Percentiles rank a stretch among this genome's conserved stretches.
These are phyloP conservation scores for Malthinus flaveolus DNA, from an alignment of 2,888 invertebrate genomes.

Conservation along the genomic window DNA sequence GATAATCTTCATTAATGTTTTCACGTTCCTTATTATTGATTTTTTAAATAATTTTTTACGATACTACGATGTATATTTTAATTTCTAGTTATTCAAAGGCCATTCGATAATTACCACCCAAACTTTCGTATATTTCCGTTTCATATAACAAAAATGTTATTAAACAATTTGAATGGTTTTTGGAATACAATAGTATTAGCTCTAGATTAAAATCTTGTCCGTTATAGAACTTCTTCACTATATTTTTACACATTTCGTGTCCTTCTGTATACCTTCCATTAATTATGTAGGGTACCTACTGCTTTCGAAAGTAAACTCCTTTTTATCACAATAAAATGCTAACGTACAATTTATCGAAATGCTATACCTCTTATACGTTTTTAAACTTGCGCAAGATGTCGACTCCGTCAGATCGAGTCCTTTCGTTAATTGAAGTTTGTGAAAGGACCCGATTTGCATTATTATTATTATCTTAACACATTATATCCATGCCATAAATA, in stretches of 20 bases:
- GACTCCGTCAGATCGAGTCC: not conserved
- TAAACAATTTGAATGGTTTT: not conserved
- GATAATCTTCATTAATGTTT: not conserved
- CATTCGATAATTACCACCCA: not conserved
- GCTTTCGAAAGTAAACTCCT: constrained; percentile 1
- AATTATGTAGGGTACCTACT: constrained; percentile 4
- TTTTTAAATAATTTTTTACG: not conserved
- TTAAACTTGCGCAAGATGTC: too few species aligned
- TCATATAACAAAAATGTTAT: not conserved
- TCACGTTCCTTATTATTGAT: not conserved
- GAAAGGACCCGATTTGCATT: constrained; percentile 16
- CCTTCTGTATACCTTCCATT: constrained; percentile 6
- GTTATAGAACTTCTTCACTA: constrained; percentile 3
- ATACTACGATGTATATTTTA: not conserved
- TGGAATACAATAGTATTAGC: not conserved
- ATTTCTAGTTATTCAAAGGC: too few species aligned
- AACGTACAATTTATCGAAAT: too few species aligned
- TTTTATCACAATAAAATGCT: not conserved
- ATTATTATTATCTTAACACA: not conserved
- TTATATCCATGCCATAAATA: not conserved
- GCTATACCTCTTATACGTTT: too few species aligned
- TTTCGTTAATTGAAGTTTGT: not conserved
- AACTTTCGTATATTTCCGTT: not conserved
- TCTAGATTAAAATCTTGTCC: not conserved
- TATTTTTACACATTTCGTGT: not conserved